Base-by-base conservation (phyloP, 2,113 vertebrate species). In the Trichechus manatus region DNA sequence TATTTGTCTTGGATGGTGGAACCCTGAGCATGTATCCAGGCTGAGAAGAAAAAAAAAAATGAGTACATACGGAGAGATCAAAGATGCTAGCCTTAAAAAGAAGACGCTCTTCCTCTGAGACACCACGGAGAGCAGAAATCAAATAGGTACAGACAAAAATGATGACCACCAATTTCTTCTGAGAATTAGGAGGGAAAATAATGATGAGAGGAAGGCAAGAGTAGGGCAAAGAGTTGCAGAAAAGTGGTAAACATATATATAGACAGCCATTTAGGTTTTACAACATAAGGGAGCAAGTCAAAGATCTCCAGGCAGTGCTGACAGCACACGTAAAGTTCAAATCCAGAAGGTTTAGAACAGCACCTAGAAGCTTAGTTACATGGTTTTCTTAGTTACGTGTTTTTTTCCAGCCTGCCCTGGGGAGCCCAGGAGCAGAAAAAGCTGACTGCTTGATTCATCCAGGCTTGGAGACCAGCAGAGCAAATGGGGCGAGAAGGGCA, bases 381-480 rank as follows among this genome's bases (percentile, higher is more conserved):
- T 1, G 63, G 80, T 68, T 89, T 47, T 47, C 70, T 93, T 53
- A 64, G 53, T 74, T 56, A 53, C 87, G 59, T 0, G 68, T 75
- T 68, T 89, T 86, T 86, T 79, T 86, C 84, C 56, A 82, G 90
- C 27, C 70, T n/a, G 83, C 68, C 92, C 85, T 5, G 59, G 68
- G 78, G 83, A 95, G 50, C 36, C 86, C 61, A 77, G 72, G 39
- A 93, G 74, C 59, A 89, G 66, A 68, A 94, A 93, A 91, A 53
- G 81, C 68, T 50, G 59, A 81, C 39, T 64, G 83, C 61, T 86
- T 25, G 75, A 89, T 47, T 74, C 63, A 78, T 50, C 64, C 59
- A 75, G 85, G 42, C 80, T 92, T 96, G 91, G 50, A 92, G 81
- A 92, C 36, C 93, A 80, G 56, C 75, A 87, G 14, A 84, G 39